Conservation (phyloP, 2,113 vertebrate species). For the Tragelaphus scriptus region DNA sequence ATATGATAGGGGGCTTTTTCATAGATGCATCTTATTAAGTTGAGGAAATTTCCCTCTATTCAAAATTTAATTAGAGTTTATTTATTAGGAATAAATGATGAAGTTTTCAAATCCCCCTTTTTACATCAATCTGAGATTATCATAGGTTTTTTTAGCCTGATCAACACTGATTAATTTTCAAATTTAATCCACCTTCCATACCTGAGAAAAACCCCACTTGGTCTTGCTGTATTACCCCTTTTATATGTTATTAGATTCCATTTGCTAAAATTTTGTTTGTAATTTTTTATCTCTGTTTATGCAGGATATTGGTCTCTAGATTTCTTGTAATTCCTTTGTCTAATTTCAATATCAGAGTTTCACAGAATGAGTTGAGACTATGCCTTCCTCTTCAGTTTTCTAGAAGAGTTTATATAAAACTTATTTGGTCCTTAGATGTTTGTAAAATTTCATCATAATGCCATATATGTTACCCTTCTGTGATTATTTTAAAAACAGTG, state of each 20-base stretch:
- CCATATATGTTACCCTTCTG: neutral
- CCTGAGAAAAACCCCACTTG: neutral
- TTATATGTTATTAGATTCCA: neutral
- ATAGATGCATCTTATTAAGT: neutral
- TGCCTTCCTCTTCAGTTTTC: neutral
- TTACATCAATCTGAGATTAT: neutral
- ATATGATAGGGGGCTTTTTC: neutral
- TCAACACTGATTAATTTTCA: conserved; percentile 4
- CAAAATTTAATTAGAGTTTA: neutral
- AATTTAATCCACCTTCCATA: neutral
- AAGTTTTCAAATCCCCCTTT: neutral
- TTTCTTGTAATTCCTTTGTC: neutral
- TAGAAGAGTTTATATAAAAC: neutral
- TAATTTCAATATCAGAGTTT: neutral
- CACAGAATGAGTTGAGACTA: neutral
- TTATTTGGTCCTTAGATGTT: neutral
- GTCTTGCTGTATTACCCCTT: neutral
- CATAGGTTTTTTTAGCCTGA: neutral
- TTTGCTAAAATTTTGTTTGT: neutral
- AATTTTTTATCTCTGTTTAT: neutral
- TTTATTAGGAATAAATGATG: neutral
- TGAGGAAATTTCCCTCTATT: neutral
- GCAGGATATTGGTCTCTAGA: neutral
- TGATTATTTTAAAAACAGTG: conserved; percentile 7
- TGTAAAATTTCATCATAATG: neutral